These are phyloP conservation scores for Paradoxurus hermaphroditus DNA, from an alignment of 2,113 vertebrate genomes.

Conservation along the genomic window DNA sequence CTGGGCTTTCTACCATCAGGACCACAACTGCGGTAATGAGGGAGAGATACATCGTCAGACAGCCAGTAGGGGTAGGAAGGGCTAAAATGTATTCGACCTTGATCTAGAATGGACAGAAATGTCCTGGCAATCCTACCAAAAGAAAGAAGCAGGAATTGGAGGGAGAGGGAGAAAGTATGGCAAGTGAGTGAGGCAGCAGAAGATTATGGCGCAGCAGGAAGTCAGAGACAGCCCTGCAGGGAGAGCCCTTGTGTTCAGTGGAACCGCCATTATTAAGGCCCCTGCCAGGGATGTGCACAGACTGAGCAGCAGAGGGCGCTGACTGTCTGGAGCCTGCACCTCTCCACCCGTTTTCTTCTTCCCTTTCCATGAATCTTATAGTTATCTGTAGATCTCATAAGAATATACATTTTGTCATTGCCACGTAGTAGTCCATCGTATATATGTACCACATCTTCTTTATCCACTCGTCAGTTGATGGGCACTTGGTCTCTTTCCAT, in stretches of 20 bases:
- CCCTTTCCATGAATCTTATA: background rate
- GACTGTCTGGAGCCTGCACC: background rate
- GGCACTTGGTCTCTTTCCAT: too few relatives aligned
- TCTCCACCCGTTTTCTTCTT: background rate
- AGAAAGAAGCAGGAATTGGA: background rate
- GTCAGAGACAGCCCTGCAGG: background rate
- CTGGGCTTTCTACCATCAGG: background rate
- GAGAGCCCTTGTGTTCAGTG: background rate
- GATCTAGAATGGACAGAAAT: background rate
- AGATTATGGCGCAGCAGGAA: background rate
- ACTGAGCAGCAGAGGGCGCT: background rate
- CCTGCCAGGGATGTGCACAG: background rate
- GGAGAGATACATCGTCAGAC: background rate
- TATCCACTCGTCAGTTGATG: too few relatives aligned
- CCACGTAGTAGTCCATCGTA: too few relatives aligned
- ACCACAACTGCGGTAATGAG: too few relatives aligned
- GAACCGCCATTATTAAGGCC: background rate
- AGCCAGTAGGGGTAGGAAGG: background rate
- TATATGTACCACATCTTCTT: too few relatives aligned
- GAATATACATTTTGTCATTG: background rate
- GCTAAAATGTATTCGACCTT: background rate
- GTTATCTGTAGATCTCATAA: background rate
- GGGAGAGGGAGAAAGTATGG: rapidly evolving
- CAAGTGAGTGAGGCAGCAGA: background rate
- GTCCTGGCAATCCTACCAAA: background rate